Conservation (phyloP, 2,797 vertebrate genomes). For the Salarias fasciatus region DNA sequence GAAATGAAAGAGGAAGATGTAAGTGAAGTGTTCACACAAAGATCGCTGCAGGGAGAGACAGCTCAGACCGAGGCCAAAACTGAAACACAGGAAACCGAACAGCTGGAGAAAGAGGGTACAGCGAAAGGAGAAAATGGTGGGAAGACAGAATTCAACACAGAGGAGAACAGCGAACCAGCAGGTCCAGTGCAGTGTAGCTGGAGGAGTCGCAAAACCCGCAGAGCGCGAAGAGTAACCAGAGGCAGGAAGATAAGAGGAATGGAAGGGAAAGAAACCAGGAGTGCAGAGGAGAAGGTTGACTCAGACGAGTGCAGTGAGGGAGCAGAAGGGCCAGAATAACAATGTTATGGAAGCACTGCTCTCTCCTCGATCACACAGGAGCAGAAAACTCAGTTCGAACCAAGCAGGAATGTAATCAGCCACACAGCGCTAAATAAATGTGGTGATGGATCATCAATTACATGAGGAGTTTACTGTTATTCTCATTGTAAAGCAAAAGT, state of each 20-base stretch:
- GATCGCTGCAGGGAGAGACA: not conserved
- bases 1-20: constrained; percentile 33
- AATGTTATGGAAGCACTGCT: too few relatives aligned
- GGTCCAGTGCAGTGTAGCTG: constrained; percentile 35
- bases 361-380: not conserved
- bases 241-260: constrained; percentile 38
- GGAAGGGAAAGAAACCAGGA: not conserved
- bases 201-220: constrained; percentile 65
- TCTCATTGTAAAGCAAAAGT: not conserved
- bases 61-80: not conserved
- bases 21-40: constrained; percentile 7
- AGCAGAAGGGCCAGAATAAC: constrained; percentile 1
- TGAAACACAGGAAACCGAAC: not conserved
- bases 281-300: not conserved
- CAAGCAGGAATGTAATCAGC: not conserved
- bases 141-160: constrained; percentile 3
- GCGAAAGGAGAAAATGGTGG: constrained; percentile 18
- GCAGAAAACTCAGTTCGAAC: not conserved
- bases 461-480: too few relatives aligned
- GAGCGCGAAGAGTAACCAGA: constrained; percentile 55
- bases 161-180: constrained; percentile 1
- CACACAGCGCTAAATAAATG: too few relatives aligned
- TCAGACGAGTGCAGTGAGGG: not conserved
- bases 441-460: not conserved
- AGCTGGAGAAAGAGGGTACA: not conserved